phyloP scores from a whole-genome alignment of 2,113 vertebrate species.

The Sander vitreus region DNA sequence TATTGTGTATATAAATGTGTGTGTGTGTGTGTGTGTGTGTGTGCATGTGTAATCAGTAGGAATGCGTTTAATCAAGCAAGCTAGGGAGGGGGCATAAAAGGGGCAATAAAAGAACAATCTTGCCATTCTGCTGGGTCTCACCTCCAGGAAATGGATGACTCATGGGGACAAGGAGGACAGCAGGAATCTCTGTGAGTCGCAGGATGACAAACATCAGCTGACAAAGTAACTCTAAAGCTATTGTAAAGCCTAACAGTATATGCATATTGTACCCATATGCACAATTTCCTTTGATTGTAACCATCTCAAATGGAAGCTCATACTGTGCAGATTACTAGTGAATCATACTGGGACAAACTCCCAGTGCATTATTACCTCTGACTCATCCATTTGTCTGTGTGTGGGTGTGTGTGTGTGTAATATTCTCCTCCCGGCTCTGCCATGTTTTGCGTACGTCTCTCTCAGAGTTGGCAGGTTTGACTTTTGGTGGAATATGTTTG shows the following conservation, averaged over 20 bases:
- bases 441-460: constrained; percentile 52
- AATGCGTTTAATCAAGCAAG: constrained; percentile 72
- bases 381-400: constrained; percentile 49
- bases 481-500: constrained; percentile 63
- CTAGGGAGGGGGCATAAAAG: constrained; percentile 26
- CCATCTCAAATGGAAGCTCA: not conserved
- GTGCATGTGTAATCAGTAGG: constrained; percentile 58
- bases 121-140: constrained; percentile 63
- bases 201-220: constrained; percentile 57
- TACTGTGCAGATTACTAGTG: constrained; percentile 9
- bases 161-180: constrained; percentile 60
- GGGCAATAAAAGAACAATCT: constrained; percentile 70
- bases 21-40: not conserved
- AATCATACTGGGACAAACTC: constrained; percentile 33
- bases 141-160: constrained; percentile 59
- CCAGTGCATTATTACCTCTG: constrained; percentile 43
- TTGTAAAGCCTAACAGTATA: constrained; percentile 22
- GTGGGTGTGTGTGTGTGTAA: constrained; percentile 24
- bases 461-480: constrained; percentile 56
- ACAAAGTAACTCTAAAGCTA: constrained; percentile 28
- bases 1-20: constrained; percentile 40
- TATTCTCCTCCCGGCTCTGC: constrained; percentile 12
- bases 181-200: constrained; percentile 57
- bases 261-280: not conserved
- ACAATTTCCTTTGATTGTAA: constrained; percentile 52